These are phyloP conservation scores for Ruditapes philippinarum DNA, from an alignment of 1,140 invertebrate genomes.

Conservation along the genomic window DNA sequence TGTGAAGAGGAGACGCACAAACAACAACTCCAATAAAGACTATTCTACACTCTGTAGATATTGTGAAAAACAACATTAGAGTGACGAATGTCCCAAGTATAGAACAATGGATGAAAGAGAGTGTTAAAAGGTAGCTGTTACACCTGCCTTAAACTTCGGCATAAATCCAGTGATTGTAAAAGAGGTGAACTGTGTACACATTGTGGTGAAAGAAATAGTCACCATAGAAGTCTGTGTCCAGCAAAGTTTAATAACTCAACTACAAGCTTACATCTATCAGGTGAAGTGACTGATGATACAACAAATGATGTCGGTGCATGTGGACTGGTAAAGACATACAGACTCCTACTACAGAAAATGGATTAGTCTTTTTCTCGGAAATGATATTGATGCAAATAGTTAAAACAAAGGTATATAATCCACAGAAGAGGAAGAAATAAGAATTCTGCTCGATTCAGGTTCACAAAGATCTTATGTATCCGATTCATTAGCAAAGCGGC, in stretches of 20 bases:
- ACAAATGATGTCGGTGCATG: neutral
- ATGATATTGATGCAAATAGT: constrained; percentile 12
- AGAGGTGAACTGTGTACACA: neutral
- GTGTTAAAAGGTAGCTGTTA: neutral
- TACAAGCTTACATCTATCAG: neutral
- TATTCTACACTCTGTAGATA: no score
- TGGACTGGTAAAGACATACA: neutral
- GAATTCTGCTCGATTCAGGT: constrained; percentile 9
- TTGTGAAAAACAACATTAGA: constrained; percentile 21
- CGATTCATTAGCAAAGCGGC: neutral
- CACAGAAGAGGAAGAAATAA: no score
- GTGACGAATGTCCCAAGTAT: constrained; percentile 12
- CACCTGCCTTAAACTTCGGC: constrained; percentile 4
- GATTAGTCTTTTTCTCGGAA: neutral
- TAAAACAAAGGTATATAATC: neutral
- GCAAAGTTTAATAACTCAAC: neutral
- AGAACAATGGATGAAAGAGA: neutral
- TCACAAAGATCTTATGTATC: constrained; percentile 3
- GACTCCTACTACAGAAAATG: no score
- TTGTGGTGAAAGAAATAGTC: constrained; percentile 35
- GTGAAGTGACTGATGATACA: neutral
- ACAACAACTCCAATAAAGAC: no score
- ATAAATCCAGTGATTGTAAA: neutral
- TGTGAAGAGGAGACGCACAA: no score
- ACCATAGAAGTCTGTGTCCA: constrained; percentile 41